Evolutionary conservation across 2,888 invertebrate genomes (phyloP), one percentile per base, ranked within the genome.

Genomic region (Acronicta leporina): DNA sequence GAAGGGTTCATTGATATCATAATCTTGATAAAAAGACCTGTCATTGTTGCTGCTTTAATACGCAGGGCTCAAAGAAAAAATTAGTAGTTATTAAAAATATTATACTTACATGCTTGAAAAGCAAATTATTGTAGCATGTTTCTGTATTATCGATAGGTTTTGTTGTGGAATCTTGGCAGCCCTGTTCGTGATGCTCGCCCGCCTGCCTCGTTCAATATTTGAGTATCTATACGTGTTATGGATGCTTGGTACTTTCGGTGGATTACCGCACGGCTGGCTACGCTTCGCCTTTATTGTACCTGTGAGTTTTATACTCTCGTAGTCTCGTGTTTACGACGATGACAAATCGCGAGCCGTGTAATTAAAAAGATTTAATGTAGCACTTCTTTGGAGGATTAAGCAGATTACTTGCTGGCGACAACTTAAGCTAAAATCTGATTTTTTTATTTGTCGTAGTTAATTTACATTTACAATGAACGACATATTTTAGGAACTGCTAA

Each of bases 191-290:
- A 85, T 85, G 87, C 83, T 85, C 87, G 86, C 83, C 82, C 85
- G 82, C 84, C 83, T 81, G 82, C 80, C 83, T 85, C 87, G 80
- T 77, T 83, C 83, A 84, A 87, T 89, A 87, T 85, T 85, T 77
- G 84, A 81, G 83, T 81, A 83, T 83, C 80, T 85, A 79, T 82
- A 84, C 79, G 76, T 78, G 79, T 82, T 87, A 87, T 89, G 83
- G 73, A 77, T 78, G 85, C 90, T 84, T 87, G 88, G 89, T 90
- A 87, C 83, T 81, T 80, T 72, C 73, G 80, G 80, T 79, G 82
- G 82, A 87, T 87, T 86, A 85, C 84, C 81, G 73, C 80, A 83
- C 83, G 81, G 82, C 76, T 80, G 81, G 70, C 69, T 76, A 77
- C 80, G 76, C 68, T 76, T 65, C 49, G 67, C 76, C 68, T 77